A percentile compares a stretch with the other conserved stretches of the same genome.
Conservation (phyloP, 2,888 invertebrate genomes). For the Eupithecia vulgata region DNA sequence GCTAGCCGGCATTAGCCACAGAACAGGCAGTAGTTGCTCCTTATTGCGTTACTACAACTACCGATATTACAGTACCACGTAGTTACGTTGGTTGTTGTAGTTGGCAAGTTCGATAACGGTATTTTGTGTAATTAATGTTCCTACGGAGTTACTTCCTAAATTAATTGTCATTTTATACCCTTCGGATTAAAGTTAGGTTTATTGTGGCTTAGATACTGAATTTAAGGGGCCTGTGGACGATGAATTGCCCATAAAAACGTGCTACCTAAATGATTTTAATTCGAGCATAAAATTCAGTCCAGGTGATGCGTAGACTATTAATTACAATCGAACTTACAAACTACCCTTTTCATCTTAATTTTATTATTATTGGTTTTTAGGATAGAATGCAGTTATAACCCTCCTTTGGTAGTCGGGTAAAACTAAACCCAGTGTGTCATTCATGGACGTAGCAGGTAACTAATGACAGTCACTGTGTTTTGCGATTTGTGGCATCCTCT, state of each 20-base stretch:
- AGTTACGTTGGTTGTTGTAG: background rate
- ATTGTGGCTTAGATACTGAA: too few species aligned
- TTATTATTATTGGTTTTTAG: too few species aligned
- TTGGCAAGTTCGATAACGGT: background rate
- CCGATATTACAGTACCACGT: constrained; percentile 15
- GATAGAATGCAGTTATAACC: too few species aligned
- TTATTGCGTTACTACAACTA: constrained; percentile 49
- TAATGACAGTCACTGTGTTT: constrained; percentile 43
- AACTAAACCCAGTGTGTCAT: background rate
- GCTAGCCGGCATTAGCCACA: constrained; percentile 36
- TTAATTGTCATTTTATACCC: background rate
- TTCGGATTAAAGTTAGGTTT: too few species aligned
- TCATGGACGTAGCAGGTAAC: background rate
- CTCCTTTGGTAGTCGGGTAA: too few species aligned
- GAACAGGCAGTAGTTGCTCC: constrained; percentile 12
- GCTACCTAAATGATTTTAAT: too few species aligned
- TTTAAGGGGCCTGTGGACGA: too few species aligned
- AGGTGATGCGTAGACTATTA: too few species aligned
- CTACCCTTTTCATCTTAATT: too few species aligned
- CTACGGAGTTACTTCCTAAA: background rate
- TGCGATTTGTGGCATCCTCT: constrained; percentile 42
- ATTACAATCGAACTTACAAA: too few species aligned
- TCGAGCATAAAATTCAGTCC: too few species aligned
- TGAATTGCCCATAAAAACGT: too few species aligned
- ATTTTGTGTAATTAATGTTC: background rate